Conservation (phyloP, 2,888 invertebrate genomes). For the Spilosoma lubricipeda region DNA sequence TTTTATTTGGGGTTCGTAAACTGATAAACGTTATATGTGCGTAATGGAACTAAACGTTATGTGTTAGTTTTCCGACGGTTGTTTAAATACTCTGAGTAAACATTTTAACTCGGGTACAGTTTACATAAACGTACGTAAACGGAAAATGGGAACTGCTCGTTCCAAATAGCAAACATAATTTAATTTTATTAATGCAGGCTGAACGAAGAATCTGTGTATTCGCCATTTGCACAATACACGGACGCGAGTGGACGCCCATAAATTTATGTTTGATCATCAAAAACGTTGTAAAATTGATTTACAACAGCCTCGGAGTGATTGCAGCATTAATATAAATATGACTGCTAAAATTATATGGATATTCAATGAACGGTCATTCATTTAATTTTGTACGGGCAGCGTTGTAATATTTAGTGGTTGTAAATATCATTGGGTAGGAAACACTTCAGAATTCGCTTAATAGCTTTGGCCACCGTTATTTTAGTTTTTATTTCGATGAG, state of each 20-base stretch:
- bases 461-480: constrained; percentile 63
- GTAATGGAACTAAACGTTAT: constrained; percentile 39
- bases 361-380: constrained; percentile 79
- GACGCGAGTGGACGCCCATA: constrained; percentile 44
- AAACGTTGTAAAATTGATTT: constrained; percentile 83
- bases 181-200: constrained; percentile 50
- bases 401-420: constrained; percentile 76
- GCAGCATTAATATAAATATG: constrained; percentile 65
- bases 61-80: constrained; percentile 38
- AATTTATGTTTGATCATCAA: constrained; percentile 78
- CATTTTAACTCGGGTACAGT: constrained; percentile 35
- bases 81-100: constrained; percentile 43
- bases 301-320: constrained; percentile 69
- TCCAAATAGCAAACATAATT: constrained; percentile 60
- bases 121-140: constrained; percentile 46
- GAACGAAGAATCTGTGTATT: constrained; percentile 18
- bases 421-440: constrained; percentile 76
- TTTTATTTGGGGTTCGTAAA: constrained; percentile 39
- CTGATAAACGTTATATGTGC: constrained; percentile 30
- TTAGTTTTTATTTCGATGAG: constrained; percentile 40
- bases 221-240: constrained; percentile 61
- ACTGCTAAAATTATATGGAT: constrained; percentile 72
- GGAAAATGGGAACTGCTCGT: constrained; percentile 52
- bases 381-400: constrained; percentile 78
- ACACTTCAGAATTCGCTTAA: constrained; percentile 68